Percentiles rank a stretch among this genome's conserved stretches.
phyloP scores from a whole-genome alignment of 2,113 vertebrate species.

The Candoia aspera region DNA sequence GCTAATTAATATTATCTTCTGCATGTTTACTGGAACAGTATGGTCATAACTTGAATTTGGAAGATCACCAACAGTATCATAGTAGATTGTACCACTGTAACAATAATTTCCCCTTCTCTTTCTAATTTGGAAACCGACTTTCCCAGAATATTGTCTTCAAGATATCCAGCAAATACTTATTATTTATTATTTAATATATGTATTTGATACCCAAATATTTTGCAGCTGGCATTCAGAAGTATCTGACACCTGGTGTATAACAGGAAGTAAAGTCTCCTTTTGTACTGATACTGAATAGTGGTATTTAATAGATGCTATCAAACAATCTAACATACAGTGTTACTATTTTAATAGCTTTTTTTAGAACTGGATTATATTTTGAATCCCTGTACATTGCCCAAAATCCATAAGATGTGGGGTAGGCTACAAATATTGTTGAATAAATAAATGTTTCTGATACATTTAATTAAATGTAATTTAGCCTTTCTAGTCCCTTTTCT shows the following conservation, averaged over 20 bases:
- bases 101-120: not conserved
- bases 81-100: not conserved
- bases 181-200: not conserved
- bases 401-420: not conserved
- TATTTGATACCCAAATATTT: not conserved
- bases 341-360: not conserved
- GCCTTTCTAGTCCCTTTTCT: not conserved
- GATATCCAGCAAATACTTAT: not conserved
- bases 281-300: no score
- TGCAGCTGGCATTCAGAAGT: not conserved
- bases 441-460: not conserved
- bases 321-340: not conserved
- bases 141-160: not conserved
- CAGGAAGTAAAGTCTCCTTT: no score
- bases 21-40: not conserved
- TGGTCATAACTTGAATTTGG: not conserved
- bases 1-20: not conserved
- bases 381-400: not conserved
- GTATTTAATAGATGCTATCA: not conserved
- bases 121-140: not conserved
- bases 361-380: not conserved
- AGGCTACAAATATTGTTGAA: not conserved
- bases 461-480: not conserved
- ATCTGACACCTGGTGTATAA: not conserved
- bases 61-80: not conserved